These are phyloP conservation scores for Drosophila tropicalis DNA, from an alignment of 1,140 invertebrate genomes.

Conservation along the genomic window DNA sequence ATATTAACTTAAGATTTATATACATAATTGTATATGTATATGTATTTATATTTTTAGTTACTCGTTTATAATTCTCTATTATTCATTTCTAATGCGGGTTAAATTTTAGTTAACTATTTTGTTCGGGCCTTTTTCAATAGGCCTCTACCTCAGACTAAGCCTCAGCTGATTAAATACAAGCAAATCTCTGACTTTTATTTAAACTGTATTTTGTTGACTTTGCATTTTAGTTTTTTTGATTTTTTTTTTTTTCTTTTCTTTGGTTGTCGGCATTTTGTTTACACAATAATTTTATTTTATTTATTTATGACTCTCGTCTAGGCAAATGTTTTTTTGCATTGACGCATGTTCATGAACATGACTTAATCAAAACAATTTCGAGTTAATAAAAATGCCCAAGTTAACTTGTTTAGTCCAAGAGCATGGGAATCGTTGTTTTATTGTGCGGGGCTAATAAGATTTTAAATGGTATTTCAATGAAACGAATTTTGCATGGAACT, in stretches of 20 bases:
- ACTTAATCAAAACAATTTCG: constrained; percentile 28
- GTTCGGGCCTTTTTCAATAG: not conserved
- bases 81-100: constrained; percentile 31
- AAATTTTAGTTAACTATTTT: constrained; percentile 20
- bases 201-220: constrained; percentile 7
- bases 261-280: constrained; percentile 29
- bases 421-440: constrained; percentile 3
- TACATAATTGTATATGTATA: no score
- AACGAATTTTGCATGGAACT: not conserved
- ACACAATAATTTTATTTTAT: constrained; percentile 17
- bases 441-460: constrained; percentile 2
- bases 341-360: constrained; percentile 51
- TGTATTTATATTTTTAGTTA: constrained; percentile 26
- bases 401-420: not conserved
- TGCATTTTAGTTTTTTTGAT: constrained; percentile 5
- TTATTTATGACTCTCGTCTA: constrained; percentile 24
- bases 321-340: constrained; percentile 33
- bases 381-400: not conserved
- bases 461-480: constrained; percentile 5
- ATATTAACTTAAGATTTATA: constrained; percentile 38
- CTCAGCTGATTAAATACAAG: constrained; percentile 7
- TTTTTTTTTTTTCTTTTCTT: constrained; percentile 13
- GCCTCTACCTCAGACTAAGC: not conserved
- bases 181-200: constrained; percentile 29
- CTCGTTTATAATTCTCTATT: constrained; percentile 8